Percentiles rank a stretch among this genome's conserved stretches.
phyloP scores from a whole-genome alignment of 92 coral and sea anemone species.

The Anthopleura xanthogrammica region DNA sequence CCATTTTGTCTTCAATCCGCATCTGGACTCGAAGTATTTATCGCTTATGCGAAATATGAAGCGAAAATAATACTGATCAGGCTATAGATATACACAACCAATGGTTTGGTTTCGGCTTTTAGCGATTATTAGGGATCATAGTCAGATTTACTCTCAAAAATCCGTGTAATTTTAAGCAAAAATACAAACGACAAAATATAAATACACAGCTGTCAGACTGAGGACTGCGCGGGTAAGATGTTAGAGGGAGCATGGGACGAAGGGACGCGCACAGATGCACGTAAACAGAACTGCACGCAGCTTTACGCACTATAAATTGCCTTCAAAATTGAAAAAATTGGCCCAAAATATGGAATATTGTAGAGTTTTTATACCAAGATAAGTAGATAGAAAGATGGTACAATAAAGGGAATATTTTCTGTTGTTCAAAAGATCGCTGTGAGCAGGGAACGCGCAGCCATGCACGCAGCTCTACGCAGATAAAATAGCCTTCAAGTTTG shows the following conservation, averaged over 20 bases:
- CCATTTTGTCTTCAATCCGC: constrained; percentile 26
- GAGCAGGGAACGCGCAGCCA: too few relatives aligned
- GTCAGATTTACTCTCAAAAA: neutral
- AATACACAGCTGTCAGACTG: neutral
- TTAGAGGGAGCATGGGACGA: neutral
- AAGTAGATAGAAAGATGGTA: too few relatives aligned
- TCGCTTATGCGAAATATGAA: neutral
- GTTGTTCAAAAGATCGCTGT: too few relatives aligned
- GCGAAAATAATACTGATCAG: neutral
- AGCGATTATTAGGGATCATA: neutral
- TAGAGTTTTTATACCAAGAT: too few relatives aligned
- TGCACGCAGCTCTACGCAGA: too few relatives aligned
- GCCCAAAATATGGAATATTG: too few relatives aligned
- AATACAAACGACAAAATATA: neutral
- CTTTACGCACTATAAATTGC: neutral
- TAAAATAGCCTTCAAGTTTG: too few relatives aligned
- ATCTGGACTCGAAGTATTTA: constrained; percentile 10
- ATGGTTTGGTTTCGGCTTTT: neutral
- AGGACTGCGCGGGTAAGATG: neutral
- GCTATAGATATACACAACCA: neutral
- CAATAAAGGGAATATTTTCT: too few relatives aligned
- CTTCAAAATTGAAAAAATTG: neutral
- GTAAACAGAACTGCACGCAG: neutral
- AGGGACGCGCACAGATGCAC: neutral
- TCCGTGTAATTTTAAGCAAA: neutral